Conservation (phyloP, 2,888 invertebrate genomes). For the Andrena flavipes region DNA sequence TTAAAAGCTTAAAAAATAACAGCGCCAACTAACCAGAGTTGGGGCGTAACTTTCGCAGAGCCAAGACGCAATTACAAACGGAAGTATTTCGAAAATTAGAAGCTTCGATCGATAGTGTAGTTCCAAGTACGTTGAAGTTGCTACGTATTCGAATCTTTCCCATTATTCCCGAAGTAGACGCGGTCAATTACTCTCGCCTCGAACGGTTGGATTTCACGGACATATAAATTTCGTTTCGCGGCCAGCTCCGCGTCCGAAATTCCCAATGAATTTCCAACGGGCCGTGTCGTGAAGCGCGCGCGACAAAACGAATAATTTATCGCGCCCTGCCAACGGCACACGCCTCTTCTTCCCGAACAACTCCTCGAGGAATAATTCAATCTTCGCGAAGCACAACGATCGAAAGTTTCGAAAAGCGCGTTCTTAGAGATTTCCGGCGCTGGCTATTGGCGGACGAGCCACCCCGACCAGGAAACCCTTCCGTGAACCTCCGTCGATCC, state of each 20-base stretch:
- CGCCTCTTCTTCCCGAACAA: constrained; percentile 49
- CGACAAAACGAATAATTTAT: constrained; percentile 67
- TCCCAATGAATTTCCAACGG: constrained; percentile 39
- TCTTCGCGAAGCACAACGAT: constrained; percentile 72
- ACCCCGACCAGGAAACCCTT: constrained; percentile 44
- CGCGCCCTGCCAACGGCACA: constrained; percentile 65
- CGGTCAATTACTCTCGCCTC: neutral
- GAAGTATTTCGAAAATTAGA: constrained; percentile 6
- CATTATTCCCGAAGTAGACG: neutral
- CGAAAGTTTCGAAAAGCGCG: constrained; percentile 76
- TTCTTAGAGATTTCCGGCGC: constrained; percentile 67
- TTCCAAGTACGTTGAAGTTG: neutral
- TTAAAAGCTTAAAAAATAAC: constrained; percentile 17
- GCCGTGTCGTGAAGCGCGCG: constrained; percentile 33
- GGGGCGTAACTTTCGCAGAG: neutral
- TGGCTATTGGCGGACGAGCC: constrained; percentile 58
- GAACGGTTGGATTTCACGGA: neutral
- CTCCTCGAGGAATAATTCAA: constrained; percentile 77
- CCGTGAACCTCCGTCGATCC: constrained; percentile 58
- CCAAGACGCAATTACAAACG: neutral
- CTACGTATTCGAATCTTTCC: neutral
- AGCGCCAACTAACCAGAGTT: neutral
- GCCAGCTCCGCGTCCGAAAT: constrained; percentile 1
- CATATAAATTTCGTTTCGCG: constrained; percentile 27
- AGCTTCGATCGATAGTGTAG: neutral